Evolutionary conservation across 2,113 vertebrate genomes (phyloP), one percentile per base, ranked within the genome.

Genomic region (Potamarius usumacintae): DNA sequence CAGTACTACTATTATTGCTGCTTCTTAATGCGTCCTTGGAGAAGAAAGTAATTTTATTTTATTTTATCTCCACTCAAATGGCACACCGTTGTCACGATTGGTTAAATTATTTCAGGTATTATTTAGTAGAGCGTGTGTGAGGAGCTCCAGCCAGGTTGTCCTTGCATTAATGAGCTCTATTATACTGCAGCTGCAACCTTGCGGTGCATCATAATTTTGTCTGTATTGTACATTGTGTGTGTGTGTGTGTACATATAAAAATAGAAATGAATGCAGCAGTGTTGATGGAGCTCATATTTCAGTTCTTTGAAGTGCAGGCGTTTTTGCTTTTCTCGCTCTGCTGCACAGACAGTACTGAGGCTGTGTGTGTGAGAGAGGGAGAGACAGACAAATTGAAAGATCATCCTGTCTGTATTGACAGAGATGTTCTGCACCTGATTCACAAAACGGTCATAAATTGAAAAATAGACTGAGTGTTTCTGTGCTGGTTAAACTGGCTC

Each of bases 221-320:
- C 50, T 5, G 17, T 15, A 9, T 81, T 53, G 20, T 77, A 11
- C 8, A 22, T 9, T n/a, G 12, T 34, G 17, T 42, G 15, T 77
- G 22, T 11, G 63, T n/a, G 25, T n/a, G 20, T 52, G 72, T 76
- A 30, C 20, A 57, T 63, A n/a, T 60, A 74, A 79, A 69, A 58
- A 58, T 22, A 84, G 27, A 50, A 48, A 12, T 72, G 42, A 81
- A 42, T 78, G 71, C 53, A 55, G 22, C 76, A 9, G 12, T 81
- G 48, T 25, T 60, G 52, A 48, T 69, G 34, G 42, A 72, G 22
- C 72, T 84, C 87, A 50, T 74, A 62, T 85, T 85, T 81, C 87
- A 80, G 30, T 53, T 57, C 62, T 42, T 88, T 85, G 77, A 62
- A 80, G 81, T 80, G 74, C 50, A 57, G 30, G 53, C 6, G 9